Evolutionary conservation across 2,888 invertebrate genomes (phyloP), one percentile per base, ranked within the genome.

Genomic region (Yponomeuta sedellus): DNA sequence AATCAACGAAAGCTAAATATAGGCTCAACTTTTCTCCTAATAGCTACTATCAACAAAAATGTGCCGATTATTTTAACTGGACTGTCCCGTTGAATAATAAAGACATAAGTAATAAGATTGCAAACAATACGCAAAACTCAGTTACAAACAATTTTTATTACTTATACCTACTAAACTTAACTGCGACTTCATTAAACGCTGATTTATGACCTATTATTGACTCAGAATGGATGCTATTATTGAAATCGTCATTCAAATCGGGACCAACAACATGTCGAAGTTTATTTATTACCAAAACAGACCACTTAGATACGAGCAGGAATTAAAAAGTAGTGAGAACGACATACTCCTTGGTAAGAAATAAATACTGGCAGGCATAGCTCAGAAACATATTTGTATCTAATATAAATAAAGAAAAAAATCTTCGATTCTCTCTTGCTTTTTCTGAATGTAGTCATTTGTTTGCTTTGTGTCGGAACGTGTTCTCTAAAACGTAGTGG

Each of bases 1-100:
- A 85, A 86, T 87, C 79, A 82, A 86, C 85, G 74, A 79, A 77
- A 77, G 84, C 88, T 89, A 88, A 86, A 89, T 85, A 85, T 88
- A 89, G 85, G 66, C 66, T 64, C 64, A 66, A 5, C 40, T 44
- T 44, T 64, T 44, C 11, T 16, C 12, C 22, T 67, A 64, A 25
- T 25, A 25, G 25, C 25, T 25, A 25, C 2, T 66, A 34, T 3
- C 34, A 8, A 5, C 34, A 34, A 34, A 34, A 8, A 34, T 34
- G 34, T 34, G 34, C 34, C 10, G 34, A 34, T 34, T 34, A 34
- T 34, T 34, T 34, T n/a, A n/a, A n/a, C n/a, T n/a, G n/a, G n/a
- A n/a, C n/a, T n/a, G n/a, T n/a, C n/a, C n/a, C n/a, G n/a, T n/a
- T n/a, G n/a, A n/a, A n/a, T n/a, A n/a, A n/a, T n/a, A n/a, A n/a